phyloP scores from a whole-genome alignment of 2,888 invertebrate species.

The Drosophila subquinaria region DNA sequence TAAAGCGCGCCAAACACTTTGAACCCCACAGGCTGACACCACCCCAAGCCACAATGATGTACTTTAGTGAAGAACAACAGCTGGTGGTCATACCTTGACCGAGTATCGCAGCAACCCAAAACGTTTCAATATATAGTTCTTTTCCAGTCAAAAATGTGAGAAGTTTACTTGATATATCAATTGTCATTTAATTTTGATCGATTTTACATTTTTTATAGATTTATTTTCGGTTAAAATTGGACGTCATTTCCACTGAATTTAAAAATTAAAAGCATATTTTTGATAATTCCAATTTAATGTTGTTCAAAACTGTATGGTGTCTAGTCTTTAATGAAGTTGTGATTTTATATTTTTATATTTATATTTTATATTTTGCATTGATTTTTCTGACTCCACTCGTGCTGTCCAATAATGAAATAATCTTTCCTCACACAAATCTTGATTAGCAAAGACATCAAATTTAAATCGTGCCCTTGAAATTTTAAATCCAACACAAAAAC shows the following conservation, averaged over 20 bases:
- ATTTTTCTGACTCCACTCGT: neutral
- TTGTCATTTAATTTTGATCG: neutral
- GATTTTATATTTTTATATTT: neutral
- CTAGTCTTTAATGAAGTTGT: neutral
- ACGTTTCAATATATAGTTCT: slow-evolving; percentile 20
- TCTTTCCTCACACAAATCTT: slow-evolving; percentile 19
- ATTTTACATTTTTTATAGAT: neutral
- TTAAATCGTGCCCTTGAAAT: slow-evolving; percentile 69
- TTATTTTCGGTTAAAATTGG: neutral
- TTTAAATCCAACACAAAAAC: slow-evolving; percentile 12
- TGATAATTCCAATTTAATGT: neutral
- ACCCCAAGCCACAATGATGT: slow-evolving; percentile 44
- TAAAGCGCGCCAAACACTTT: slow-evolving; percentile 78
- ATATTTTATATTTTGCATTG: neutral
- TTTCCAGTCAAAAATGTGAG: slow-evolving; percentile 1
- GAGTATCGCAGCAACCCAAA: slow-evolving; percentile 31
- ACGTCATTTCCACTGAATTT: neutral
- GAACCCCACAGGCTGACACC: slow-evolving; percentile 54
- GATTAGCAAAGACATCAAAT: slow-evolving; percentile 25
- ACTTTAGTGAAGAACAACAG: slow-evolving; percentile 50
- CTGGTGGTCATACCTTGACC: slow-evolving; percentile 57
- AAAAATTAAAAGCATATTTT: neutral
- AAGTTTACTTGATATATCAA: slow-evolving; percentile 2
- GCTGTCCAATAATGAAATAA: neutral
- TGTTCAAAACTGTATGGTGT: too few species aligned